These are phyloP conservation scores for Amphipyra tragopoginis DNA, from an alignment of 2,888 invertebrate species.

Conservation along the genomic window DNA sequence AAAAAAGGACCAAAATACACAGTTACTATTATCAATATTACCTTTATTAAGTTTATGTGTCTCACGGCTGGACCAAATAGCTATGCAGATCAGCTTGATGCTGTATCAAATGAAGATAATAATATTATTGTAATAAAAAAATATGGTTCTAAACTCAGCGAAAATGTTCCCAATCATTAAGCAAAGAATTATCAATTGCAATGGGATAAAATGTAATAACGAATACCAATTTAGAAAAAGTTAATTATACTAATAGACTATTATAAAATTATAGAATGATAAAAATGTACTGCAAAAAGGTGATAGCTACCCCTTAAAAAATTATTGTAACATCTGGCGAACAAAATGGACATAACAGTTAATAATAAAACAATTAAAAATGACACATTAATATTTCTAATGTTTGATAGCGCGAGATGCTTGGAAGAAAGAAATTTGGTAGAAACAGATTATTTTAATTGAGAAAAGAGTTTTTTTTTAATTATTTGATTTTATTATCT, in stretches of 20 bases:
- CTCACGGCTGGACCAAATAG: too few relatives aligned
- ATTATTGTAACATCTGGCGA: constrained; percentile 56
- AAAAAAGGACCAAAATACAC: too few relatives aligned
- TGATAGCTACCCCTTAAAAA: constrained; percentile 42
- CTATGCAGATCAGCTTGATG: too few relatives aligned
- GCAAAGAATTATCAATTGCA: background rate
- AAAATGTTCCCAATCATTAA: too few relatives aligned
- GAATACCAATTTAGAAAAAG: constrained; percentile 24
- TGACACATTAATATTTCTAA: constrained; percentile 44
- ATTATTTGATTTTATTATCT: background rate
- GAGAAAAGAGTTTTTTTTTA: background rate
- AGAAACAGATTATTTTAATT: constrained; percentile 4
- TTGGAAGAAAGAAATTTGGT: background rate
- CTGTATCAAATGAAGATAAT: too few relatives aligned
- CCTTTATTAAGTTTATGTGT: too few relatives aligned
- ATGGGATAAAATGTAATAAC: background rate
- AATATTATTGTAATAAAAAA: too few relatives aligned
- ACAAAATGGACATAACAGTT: constrained; percentile 38
- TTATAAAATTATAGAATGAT: constrained; percentile 16
- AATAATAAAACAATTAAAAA: constrained; percentile 55
- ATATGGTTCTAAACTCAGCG: too few relatives aligned
- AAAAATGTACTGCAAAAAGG: constrained; percentile 29
- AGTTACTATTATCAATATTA: too few relatives aligned
- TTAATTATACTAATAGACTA: constrained; percentile 43
- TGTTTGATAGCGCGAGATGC: constrained; percentile 22